Evolutionary conservation across 2,113 vertebrate species (phyloP), one percentile per base, ranked within the genome.

Genomic region (Xenus cinereus): DNA sequence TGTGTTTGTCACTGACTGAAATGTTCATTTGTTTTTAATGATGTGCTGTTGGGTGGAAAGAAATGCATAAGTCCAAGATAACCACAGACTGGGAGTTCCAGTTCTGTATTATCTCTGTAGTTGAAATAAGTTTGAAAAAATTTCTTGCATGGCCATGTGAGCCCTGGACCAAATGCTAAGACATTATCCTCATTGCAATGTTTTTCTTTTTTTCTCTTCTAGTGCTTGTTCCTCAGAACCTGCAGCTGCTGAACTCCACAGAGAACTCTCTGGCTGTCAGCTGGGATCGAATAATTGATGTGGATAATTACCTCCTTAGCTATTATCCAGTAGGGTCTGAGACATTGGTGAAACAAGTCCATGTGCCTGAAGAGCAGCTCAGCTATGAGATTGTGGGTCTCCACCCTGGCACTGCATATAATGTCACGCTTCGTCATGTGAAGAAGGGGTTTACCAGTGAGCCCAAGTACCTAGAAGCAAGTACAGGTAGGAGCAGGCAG

Each of bases 271-370:
- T 99, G 89, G 90, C 98, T 93, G 98, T 99, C 71, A 97, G 98
- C 89, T 99, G 99, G 99, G 98, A 98, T 92, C 95, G 97, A 4
- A 90, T 98, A 79, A 82, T 51, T 10, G 97, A 98, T 35, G 98
- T 98, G 27, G 98, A 99, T 78, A 97, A 98, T 97, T 99, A 99
- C 60, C 76, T 99, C 68, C 88, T 99, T 78, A 98, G 95, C 79
- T 98, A 98, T 96, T 97, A 98, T 79, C 98, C 98, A 3, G 91
- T 98, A 90, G 98, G 96, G 15, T 76, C 97, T 22, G 95, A 98
- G 81, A 83, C 62, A 9, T 63, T 95, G 10, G 74, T 91, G 75
- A 92, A 98, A 93, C 90, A 98, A 95, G 90, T 98, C 91, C 68
- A 20, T 1, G 94, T 99, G 82, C 95, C 98, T 87, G 98, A 98